phyloP scores from a whole-genome alignment of 2,113 vertebrate species.

The Callochromis pleurospilus region DNA sequence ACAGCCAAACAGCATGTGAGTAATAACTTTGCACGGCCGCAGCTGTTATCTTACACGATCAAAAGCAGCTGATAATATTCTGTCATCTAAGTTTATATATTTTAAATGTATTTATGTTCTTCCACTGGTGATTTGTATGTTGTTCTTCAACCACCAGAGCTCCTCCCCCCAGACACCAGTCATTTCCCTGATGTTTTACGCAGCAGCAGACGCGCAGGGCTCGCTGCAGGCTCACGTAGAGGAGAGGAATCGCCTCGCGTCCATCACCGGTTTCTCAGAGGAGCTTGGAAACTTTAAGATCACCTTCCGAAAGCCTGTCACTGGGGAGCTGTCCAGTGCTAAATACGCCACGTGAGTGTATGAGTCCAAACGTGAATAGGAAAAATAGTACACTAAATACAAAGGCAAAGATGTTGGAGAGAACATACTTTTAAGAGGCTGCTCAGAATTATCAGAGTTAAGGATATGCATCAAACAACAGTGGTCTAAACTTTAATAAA shows the following conservation, averaged over 20 bases:
- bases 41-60: not conserved
- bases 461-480: not conserved
- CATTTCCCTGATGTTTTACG: slow-evolving; percentile 89
- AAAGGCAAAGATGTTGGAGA: not conserved
- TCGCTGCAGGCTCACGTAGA: slow-evolving; percentile 73
- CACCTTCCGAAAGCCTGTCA: slow-evolving; percentile 78
- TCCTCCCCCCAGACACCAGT: slow-evolving; percentile 66
- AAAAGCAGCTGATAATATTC: not conserved
- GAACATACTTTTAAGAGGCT: not conserved
- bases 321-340: slow-evolving; percentile 43
- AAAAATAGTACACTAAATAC: not conserved
- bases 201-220: slow-evolving; percentile 86
- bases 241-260: slow-evolving; percentile 69
- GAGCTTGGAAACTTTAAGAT: slow-evolving; percentile 88
- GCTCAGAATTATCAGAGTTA: not conserved
- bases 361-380: not conserved
- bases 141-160: slow-evolving; percentile 30
- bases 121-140: not conserved
- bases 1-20: slow-evolving; percentile 80
- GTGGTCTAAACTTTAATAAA: not conserved
- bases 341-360: slow-evolving; percentile 81
- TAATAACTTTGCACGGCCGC: not conserved
- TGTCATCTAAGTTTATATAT: not conserved
- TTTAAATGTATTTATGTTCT: not conserved
- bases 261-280: slow-evolving; percentile 75